phyloP scores from a whole-genome alignment of 1,140 invertebrate species.

The Thaumetopoea pityocampa region DNA sequence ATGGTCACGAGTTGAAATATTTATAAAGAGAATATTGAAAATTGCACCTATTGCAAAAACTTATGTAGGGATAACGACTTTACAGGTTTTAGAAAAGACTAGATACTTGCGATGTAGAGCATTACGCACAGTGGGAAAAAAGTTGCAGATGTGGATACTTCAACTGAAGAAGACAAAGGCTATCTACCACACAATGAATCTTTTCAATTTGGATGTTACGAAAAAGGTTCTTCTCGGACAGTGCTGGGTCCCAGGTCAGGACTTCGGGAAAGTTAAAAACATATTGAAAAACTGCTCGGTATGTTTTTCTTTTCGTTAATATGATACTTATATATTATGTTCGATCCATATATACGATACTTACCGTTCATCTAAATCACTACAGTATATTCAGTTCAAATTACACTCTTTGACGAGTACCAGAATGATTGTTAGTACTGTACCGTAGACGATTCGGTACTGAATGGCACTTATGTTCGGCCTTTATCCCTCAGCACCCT shows the following conservation, averaged over 20 bases:
- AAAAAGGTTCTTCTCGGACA: slow-evolving; percentile 93
- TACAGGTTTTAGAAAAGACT: slow-evolving; percentile 87
- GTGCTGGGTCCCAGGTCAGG: slow-evolving; percentile 90
- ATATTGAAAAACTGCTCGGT: slow-evolving; percentile 91
- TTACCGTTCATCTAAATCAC: too few species aligned
- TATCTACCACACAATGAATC: slow-evolving; percentile 79
- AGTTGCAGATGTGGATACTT: slow-evolving; percentile 89
- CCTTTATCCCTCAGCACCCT: too few species aligned
- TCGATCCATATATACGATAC: too few species aligned
- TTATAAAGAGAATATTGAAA: too few species aligned
- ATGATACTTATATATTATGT: neutral
- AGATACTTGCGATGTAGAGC: slow-evolving; percentile 92
- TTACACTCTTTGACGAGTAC: too few species aligned
- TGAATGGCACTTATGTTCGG: too few species aligned
- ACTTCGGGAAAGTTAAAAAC: slow-evolving; percentile 86
- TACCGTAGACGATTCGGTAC: too few species aligned
- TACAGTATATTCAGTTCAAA: too few species aligned
- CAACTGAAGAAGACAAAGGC: slow-evolving; percentile 91
- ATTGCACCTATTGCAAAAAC: too few species aligned
- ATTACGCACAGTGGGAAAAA: slow-evolving; percentile 87
- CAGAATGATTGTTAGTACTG: too few species aligned
- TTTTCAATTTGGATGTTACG: slow-evolving; percentile 83
- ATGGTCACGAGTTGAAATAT: too few species aligned
- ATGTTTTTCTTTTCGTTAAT: slow-evolving; percentile 46
- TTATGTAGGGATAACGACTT: too few species aligned